Percentiles rank a stretch among this genome's conserved stretches.
phyloP scores from a whole-genome alignment of 2,888 invertebrate genomes.

The Zygogramma bicolorata region DNA sequence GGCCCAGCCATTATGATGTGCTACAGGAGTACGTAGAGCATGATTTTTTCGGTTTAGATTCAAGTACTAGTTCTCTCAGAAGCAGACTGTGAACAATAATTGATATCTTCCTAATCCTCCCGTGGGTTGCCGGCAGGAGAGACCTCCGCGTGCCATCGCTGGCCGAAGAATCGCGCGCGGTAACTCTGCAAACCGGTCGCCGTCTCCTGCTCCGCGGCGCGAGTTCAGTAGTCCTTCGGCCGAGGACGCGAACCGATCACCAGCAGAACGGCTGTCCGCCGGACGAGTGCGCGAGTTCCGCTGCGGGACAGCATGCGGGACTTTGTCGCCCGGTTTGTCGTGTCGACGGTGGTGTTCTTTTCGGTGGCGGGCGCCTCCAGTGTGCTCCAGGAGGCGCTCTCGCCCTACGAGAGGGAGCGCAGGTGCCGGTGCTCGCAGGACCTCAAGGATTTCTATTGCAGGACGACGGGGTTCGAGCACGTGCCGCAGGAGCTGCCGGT shows the following conservation, averaged over 20 bases:
- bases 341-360: conserved; percentile 24
- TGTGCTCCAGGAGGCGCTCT: conserved; percentile 40
- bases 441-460: conserved; percentile 54
- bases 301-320: conserved; percentile 43
- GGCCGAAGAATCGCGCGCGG: conserved; percentile 35
- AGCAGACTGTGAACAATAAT: too few relatives aligned
- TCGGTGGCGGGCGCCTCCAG: conserved; percentile 21
- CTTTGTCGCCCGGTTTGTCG: conserved; percentile 17
- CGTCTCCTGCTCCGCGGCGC: neutral
- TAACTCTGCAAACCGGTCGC: conserved; percentile 45
- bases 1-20: too few relatives aligned
- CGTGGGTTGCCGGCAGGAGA: too few relatives aligned
- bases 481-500: conserved; percentile 52
- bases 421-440: conserved; percentile 56
- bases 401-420: conserved; percentile 47
- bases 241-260: conserved; percentile 39
- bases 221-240: conserved; percentile 49
- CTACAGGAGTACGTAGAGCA: too few relatives aligned
- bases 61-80: too few relatives aligned
- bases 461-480: conserved; percentile 53
- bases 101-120: too few relatives aligned
- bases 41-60: too few relatives aligned
- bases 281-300: conserved; percentile 36
- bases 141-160: too few relatives aligned
- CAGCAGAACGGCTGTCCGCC: conserved; percentile 28